These are phyloP conservation scores for Chionomys nivalis DNA, from an alignment of 2,113 vertebrate genomes.

Conservation along the genomic window DNA sequence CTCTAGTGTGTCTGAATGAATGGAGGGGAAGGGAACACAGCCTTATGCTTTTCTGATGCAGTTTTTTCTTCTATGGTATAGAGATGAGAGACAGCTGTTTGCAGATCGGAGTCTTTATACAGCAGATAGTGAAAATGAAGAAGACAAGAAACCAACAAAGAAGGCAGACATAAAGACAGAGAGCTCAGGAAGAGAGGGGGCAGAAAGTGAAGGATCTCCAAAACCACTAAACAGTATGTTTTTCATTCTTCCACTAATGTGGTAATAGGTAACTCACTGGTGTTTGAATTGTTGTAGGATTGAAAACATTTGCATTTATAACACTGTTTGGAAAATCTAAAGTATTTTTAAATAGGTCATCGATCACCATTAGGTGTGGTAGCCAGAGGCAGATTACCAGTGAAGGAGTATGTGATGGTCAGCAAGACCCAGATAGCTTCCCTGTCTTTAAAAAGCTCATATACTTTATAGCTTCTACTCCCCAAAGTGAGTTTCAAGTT, in stretches of 20 bases:
- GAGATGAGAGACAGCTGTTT: conserved; percentile 87
- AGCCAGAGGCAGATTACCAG: background rate
- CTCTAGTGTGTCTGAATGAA: background rate
- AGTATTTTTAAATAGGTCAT: background rate
- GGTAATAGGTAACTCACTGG: background rate
- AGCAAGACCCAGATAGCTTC: background rate
- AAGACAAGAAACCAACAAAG: conserved; percentile 84
- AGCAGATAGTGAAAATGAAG: conserved; percentile 88
- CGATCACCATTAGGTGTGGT: background rate
- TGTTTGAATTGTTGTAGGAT: background rate
- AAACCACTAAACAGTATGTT: conserved; percentile 88
- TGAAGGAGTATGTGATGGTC: background rate
- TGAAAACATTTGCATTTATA: conserved; percentile 25
- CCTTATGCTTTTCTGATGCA: background rate
- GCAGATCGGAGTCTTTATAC: conserved; percentile 86
- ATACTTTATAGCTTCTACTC: background rate
- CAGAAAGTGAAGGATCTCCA: conserved; percentile 82
- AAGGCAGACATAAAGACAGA: conserved; percentile 83
- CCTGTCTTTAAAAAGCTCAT: background rate
- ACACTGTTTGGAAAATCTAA: background rate
- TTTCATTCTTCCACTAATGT: conserved; percentile 31
- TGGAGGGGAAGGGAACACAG: background rate
- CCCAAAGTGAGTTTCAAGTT: background rate
- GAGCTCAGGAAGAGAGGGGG: conserved; percentile 82
- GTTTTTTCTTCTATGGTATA: conserved; percentile 67